phyloP scores from a whole-genome alignment of 2,797 vertebrate genomes.

The Cebuella pygmaea region DNA sequence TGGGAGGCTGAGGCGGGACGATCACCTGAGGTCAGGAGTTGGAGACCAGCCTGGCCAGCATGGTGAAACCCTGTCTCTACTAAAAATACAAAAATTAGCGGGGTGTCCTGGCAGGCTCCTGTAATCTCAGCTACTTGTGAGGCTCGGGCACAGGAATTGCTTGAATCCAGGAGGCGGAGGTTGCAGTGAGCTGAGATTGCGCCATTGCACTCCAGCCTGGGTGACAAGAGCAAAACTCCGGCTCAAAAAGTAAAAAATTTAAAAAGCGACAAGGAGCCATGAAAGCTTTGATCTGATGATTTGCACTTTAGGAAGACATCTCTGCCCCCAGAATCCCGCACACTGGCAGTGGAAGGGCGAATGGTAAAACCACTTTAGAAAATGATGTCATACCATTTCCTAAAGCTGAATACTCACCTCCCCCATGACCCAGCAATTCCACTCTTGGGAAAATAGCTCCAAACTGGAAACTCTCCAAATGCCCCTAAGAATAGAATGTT shows the following conservation, averaged over 20 bases:
- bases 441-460: background rate
- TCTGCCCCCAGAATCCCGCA: background rate
- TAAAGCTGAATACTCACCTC: background rate
- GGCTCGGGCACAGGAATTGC: background rate
- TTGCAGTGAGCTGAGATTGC: background rate
- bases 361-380: background rate
- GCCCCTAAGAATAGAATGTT: background rate
- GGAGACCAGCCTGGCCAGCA: background rate
- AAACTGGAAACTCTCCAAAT: background rate
- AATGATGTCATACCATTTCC: background rate
- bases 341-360: background rate
- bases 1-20: too few species aligned
- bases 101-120: background rate
- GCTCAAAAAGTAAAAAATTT: too few species aligned
- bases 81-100: background rate
- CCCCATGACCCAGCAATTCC: too few species aligned
- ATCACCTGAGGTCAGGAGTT: too few species aligned
- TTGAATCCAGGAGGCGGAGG: background rate
- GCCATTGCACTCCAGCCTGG: background rate
- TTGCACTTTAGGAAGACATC: background rate
- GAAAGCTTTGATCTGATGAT: background rate
- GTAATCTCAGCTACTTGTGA: background rate
- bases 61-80: background rate
- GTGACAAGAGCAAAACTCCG: background rate
- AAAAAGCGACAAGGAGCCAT: background rate